phyloP scores from a whole-genome alignment of 2,888 invertebrate genomes.

The Podabrus alpinus region DNA sequence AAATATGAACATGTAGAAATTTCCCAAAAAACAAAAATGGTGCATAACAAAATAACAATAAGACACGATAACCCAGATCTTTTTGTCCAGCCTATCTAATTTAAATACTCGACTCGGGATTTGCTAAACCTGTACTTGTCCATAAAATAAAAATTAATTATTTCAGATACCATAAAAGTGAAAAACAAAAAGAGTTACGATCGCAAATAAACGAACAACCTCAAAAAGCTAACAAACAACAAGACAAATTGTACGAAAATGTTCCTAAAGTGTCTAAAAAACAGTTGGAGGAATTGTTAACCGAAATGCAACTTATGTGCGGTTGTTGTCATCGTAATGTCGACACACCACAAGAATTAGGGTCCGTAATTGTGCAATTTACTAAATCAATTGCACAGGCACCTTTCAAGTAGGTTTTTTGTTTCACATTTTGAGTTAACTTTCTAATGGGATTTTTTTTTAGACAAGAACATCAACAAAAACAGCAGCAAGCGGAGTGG shows the following conservation, averaged over 20 bases:
- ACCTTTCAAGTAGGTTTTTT: conserved; percentile 69
- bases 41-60: too few species aligned
- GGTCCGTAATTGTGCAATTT: conserved; percentile 66
- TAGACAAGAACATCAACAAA: conserved; percentile 62
- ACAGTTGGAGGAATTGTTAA: conserved; percentile 52
- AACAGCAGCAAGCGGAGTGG: conserved; percentile 66
- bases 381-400: conserved; percentile 82
- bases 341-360: conserved; percentile 67
- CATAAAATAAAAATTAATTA: background rate
- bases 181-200: conserved; percentile 34
- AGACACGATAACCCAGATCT: too few species aligned
- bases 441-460: conserved; percentile 57
- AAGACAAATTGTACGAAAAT: conserved; percentile 36
- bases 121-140: too few species aligned
- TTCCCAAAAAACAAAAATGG: too few species aligned
- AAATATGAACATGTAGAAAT: too few species aligned
- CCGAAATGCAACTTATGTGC: conserved; percentile 54
- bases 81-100: too few species aligned
- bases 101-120: too few species aligned
- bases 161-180: conserved; percentile 36
- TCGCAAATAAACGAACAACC: conserved; percentile 18
- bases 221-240: conserved; percentile 29
- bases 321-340: conserved; percentile 53
- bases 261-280: conserved; percentile 47
- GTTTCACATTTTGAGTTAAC: conserved; percentile 18